Percentiles rank a stretch among this genome's conserved stretches.
Conservation (phyloP, 2,797 vertebrate genomes). For the Psittacula echo region DNA sequence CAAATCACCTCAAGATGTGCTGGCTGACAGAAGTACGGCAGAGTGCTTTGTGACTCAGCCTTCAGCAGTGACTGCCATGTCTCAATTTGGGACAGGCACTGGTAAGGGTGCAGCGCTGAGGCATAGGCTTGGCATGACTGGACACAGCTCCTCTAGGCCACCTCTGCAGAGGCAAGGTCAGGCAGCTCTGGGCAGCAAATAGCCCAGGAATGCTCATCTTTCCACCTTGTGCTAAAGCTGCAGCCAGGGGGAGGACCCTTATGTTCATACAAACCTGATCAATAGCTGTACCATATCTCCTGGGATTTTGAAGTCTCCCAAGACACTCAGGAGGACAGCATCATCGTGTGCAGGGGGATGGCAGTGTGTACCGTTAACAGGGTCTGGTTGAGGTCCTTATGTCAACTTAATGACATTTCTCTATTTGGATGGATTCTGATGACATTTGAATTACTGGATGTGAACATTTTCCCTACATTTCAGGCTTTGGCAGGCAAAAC, state of each 20-base stretch:
- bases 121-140: neutral
- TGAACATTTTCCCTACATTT: neutral
- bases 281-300: neutral
- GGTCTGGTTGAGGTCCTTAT: neutral
- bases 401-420: neutral
- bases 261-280: neutral
- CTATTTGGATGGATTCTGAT: neutral
- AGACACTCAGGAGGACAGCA: neutral
- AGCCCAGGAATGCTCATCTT: neutral
- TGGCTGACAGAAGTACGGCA: neutral
- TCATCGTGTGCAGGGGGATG: fast-evolving
- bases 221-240: neutral
- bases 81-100: neutral
- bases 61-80: neutral
- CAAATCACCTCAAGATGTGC: neutral
- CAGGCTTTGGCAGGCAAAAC: neutral
- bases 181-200: neutral
- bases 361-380: fast-evolving
- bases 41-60: neutral
- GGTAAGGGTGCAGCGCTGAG: neutral
- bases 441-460: neutral
- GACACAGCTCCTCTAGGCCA: neutral
- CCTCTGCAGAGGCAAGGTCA: neutral
- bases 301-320: neutral
- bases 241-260: neutral